Evolutionary conservation across 2,888 invertebrate genomes (phyloP).

Genomic region (Euplexia lucipara): DNA sequence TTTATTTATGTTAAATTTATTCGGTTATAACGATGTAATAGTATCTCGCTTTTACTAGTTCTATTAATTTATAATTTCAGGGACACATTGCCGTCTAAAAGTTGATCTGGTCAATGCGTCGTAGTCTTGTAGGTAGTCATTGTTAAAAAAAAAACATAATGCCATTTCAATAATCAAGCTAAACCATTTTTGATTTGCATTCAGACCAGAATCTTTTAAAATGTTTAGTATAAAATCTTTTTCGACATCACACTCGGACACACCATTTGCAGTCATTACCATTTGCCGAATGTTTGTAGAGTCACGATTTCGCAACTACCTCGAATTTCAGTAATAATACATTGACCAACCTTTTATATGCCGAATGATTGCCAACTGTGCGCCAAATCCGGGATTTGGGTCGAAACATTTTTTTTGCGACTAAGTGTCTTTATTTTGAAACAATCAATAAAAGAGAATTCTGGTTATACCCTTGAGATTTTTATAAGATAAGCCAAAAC

Average conservation of each 20-base stretch:
- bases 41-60: background rate
- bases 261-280: slow-evolving; percentile 57
- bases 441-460: background rate
- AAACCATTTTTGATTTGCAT: slow-evolving; percentile 6
- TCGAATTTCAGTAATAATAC: slow-evolving; percentile 52
- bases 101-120: background rate
- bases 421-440: slow-evolving; percentile 7
- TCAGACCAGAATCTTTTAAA: slow-evolving; percentile 18
- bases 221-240: slow-evolving; percentile 37
- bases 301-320: slow-evolving; percentile 59
- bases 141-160: background rate
- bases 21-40: background rate
- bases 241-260: slow-evolving; percentile 45
- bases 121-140: background rate
- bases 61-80: background rate
- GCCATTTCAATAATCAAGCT: background rate
- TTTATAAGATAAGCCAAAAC: background rate
- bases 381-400: slow-evolving; percentile 13
- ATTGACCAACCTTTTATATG: slow-evolving; percentile 46
- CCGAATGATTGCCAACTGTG: slow-evolving; percentile 17
- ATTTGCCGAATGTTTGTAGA: slow-evolving; percentile 60
- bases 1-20: background rate
- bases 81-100: no score
- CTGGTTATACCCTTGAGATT: background rate
- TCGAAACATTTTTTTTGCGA: background rate